Percentiles rank a stretch among this genome's conserved stretches.
Conservation (phyloP, 2,797 vertebrate genomes). For the Coendou prehensilis region DNA sequence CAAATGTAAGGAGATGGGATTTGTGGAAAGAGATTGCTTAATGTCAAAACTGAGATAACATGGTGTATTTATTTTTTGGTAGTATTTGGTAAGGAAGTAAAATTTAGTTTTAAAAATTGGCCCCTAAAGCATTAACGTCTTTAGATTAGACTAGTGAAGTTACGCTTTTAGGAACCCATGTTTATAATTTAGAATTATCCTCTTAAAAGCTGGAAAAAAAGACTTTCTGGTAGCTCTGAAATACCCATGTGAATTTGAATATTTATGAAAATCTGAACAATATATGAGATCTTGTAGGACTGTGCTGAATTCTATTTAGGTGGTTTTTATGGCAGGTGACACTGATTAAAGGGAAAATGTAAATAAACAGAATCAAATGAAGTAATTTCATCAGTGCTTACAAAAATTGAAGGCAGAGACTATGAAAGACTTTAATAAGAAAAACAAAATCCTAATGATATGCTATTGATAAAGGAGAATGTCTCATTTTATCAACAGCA, state of each 20-base stretch:
- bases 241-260: conserved; percentile 44
- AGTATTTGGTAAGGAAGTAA: conserved; percentile 52
- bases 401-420: conserved; percentile 70
- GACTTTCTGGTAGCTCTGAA: background rate
- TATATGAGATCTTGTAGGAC: background rate
- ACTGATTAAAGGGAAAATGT: conserved; percentile 70
- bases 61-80: background rate
- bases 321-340: conserved; percentile 65
- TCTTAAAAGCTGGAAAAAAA: conserved; percentile 25
- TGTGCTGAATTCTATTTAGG: conserved; percentile 59
- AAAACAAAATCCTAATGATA: conserved; percentile 73
- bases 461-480: conserved; percentile 76
- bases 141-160: background rate
- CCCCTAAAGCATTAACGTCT: conserved; percentile 13
- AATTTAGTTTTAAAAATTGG: conserved; percentile 70
- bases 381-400: conserved; percentile 61
- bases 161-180: conserved; percentile 37
- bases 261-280: conserved; percentile 42
- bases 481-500: conserved; percentile 72
- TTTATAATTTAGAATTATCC: conserved; percentile 46
- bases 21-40: conserved; percentile 41
- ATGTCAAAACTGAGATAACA: conserved; percentile 17
- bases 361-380: conserved; percentile 71
- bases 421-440: conserved; percentile 78
- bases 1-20: background rate